Percentiles rank a stretch among this genome's conserved stretches.
Evolutionary conservation across 2,888 invertebrate genomes (phyloP).

Genomic region (Rhorus exstirpatorius): DNA sequence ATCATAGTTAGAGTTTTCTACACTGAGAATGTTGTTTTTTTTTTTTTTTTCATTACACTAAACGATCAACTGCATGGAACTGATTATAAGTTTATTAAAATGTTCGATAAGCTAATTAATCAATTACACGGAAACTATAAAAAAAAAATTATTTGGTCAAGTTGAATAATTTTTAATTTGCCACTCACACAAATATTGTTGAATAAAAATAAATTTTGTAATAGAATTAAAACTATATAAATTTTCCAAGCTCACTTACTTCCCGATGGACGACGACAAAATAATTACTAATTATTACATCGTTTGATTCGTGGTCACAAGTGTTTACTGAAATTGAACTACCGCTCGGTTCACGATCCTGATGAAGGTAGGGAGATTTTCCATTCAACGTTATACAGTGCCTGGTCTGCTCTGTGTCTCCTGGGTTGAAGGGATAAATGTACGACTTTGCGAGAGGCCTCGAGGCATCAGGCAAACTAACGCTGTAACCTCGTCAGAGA

Average conservation of each 20-base stretch:
- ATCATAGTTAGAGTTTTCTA: too few relatives aligned
- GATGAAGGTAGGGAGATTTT: conserved; percentile 13
- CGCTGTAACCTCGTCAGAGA: conserved; percentile 71
- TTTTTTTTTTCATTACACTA: too few relatives aligned
- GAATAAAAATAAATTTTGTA: not conserved
- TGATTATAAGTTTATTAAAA: too few relatives aligned
- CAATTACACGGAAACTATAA: too few relatives aligned
- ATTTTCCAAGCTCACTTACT: too few relatives aligned
- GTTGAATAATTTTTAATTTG: too few relatives aligned
- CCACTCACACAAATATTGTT: not conserved
- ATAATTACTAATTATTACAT: not conserved
- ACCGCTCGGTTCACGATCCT: not conserved
- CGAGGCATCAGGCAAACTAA: conserved; percentile 64
- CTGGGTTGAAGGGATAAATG: conserved; percentile 49
- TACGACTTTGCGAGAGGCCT: conserved; percentile 57
- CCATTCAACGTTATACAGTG: conserved; percentile 23
- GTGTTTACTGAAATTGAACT: conserved; percentile 9
- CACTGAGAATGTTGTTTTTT: too few relatives aligned
- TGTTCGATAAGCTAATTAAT: too few relatives aligned
- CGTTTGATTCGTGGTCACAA: not conserved
- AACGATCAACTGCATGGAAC: too few relatives aligned
- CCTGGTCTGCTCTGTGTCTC: conserved; percentile 34
- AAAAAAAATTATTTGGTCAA: too few relatives aligned
- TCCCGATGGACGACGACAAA: not conserved
- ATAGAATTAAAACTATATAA: too few relatives aligned